Percentiles rank a stretch among this genome's conserved stretches.
These are phyloP conservation scores for Adelges cooleyi DNA, from an alignment of 1,140 invertebrate species.

Conservation along the genomic window DNA sequence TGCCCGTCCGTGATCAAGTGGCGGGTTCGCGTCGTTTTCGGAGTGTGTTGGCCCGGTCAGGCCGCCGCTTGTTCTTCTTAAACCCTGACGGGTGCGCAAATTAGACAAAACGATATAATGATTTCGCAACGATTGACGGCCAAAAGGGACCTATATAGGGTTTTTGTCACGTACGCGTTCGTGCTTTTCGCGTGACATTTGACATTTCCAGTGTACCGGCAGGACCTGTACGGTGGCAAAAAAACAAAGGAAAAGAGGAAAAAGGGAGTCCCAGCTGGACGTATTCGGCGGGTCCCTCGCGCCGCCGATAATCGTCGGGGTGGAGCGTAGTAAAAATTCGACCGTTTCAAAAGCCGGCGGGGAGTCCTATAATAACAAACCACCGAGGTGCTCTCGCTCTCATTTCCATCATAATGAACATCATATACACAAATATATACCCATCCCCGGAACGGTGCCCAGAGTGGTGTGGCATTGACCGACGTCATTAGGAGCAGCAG, in stretches of 20 bases:
- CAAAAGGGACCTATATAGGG: slow-evolving; percentile 4
- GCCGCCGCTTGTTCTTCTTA: no score
- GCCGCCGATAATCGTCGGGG: neutral
- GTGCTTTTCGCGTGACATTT: slow-evolving; percentile 25
- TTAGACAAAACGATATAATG: slow-evolving; percentile 24
- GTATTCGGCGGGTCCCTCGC: neutral
- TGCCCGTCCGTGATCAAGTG: slow-evolving; percentile 25
- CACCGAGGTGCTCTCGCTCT: neutral
- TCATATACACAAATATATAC: no score
- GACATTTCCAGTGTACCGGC: neutral
- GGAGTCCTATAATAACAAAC: slow-evolving; percentile 22
- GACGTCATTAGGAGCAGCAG: neutral
- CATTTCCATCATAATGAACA: slow-evolving; percentile 27
- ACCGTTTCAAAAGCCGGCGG: slow-evolving; percentile 8
- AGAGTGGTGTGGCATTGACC: neutral
- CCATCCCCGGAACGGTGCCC: neutral
- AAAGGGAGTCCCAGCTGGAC: slow-evolving; percentile 24
- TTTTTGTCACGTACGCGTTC: slow-evolving; percentile 27
- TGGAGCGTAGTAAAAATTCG: slow-evolving; percentile 21
- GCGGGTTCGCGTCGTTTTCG: neutral
- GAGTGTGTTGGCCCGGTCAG: neutral
- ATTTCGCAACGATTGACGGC: slow-evolving; percentile 18
- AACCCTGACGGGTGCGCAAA: neutral
- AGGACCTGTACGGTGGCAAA: neutral
- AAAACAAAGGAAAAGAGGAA: slow-evolving; percentile 3